These are phyloP conservation scores for Apamea anceps DNA, from an alignment of 2,888 invertebrate genomes.

Conservation along the genomic window DNA sequence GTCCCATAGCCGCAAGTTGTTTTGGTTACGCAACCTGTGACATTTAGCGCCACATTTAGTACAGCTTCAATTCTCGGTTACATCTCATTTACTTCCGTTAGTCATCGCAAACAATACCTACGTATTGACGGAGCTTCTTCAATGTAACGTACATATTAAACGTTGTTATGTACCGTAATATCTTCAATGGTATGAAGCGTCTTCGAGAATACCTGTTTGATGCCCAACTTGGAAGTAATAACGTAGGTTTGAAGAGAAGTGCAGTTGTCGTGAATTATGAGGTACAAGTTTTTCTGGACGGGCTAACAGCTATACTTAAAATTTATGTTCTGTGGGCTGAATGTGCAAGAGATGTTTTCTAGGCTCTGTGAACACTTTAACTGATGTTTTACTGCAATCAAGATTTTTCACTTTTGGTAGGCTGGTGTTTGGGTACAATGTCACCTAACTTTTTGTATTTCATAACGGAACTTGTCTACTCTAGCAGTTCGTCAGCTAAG, in stretches of 20 bases:
- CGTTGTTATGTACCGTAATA: constrained; percentile 55
- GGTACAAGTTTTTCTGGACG: constrained; percentile 41
- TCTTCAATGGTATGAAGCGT: constrained; percentile 30
- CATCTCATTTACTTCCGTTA: constrained; percentile 54
- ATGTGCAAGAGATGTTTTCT: not conserved
- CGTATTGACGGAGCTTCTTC: constrained; percentile 44
- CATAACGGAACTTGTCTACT: too few species aligned
- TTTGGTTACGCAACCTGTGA: constrained; percentile 39
- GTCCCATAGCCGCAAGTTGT: constrained; percentile 36
- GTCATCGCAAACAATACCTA: constrained; percentile 54
- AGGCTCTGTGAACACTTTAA: not conserved
- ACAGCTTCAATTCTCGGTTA: constrained; percentile 36
- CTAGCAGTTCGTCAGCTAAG: not conserved
- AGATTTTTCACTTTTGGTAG: too few species aligned
- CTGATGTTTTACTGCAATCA: not conserved
- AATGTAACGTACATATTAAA: constrained; percentile 52
- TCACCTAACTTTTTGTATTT: not conserved
- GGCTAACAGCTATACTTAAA: not conserved
- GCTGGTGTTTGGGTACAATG: not conserved
- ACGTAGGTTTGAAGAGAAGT: constrained; percentile 27
- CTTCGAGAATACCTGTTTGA: constrained; percentile 52
- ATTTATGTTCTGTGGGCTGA: not conserved
- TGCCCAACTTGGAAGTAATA: constrained; percentile 42
- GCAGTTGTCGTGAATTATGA: constrained; percentile 36
- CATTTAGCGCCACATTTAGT: constrained; percentile 47